Evolutionary conservation across 1,140 invertebrate species (phyloP), one percentile per base, ranked within the genome.

Genomic region (Eufriesea mexicana): DNA sequence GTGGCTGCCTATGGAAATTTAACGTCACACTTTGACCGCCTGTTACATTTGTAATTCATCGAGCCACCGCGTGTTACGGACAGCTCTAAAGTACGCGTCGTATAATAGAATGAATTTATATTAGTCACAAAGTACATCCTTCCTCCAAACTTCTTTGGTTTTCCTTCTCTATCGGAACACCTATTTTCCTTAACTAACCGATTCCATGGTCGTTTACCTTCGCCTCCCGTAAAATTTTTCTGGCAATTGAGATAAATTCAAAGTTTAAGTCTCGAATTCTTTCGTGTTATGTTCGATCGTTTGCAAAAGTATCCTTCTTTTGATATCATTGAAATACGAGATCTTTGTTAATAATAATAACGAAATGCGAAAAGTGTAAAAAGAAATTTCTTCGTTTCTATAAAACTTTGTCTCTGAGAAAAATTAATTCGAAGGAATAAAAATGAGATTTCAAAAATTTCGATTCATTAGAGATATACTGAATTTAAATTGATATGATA

Each of bases 41-140:
- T 89, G 82, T 91, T 90, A 89, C 85, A 91, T 91, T 87, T 86
- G 89, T 87, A 91, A 91, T 91, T 90, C 90, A 90, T 91, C 84
- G 89, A 74, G 54, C 83, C 83, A 78, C 71, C 82, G 47, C 57
- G 66, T 87, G 86, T 86, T 83, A 86, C 73, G 45, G 89, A 86
- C 87, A 84, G 73, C 51, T 79, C 64, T 73, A 73, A 79, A 79
- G 67, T 83, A 61, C 59, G 14, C 16, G 4, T 62, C 59, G 28
- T 62, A 70, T 87, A 86, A 89, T 77, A 72, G 89, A 89, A 90
- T 90, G 79, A 90, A 90, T 89, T 90, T 89, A 88, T 90, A 86
- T 89, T 79, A 81, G 79, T 86, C 79, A 68, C 80, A 70, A 82
- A 85, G 73, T 78, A 84, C 74, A 51, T 74, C 28, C 59, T 9